Evolutionary conservation across 2,888 invertebrate genomes (phyloP).

Genomic region (Argyresthia goedartella): DNA sequence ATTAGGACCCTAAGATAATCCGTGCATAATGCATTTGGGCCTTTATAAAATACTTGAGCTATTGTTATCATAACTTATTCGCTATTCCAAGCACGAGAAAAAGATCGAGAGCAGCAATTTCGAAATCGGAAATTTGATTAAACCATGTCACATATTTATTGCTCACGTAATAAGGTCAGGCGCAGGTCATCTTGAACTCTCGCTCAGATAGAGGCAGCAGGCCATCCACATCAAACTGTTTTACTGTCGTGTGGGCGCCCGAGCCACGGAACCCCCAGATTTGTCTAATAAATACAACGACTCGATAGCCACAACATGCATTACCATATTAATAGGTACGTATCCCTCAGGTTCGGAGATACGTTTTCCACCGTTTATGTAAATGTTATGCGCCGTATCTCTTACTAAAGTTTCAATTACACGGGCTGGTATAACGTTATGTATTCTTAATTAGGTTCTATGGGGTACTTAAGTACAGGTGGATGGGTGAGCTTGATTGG

Average conservation of each 20-base stretch:
- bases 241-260: not conserved
- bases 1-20: too few species aligned
- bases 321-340: slow-evolving; percentile 22
- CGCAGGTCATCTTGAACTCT: too few species aligned
- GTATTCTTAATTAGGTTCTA: slow-evolving; percentile 17
- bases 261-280: slow-evolving; percentile 10
- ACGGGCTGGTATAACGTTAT: slow-evolving; percentile 12
- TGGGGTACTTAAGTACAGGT: slow-evolving; percentile 9
- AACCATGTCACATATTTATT: too few species aligned
- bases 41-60: too few species aligned
- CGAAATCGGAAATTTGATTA: too few species aligned
- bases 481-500: not conserved
- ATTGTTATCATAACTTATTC: too few species aligned
- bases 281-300: slow-evolving; percentile 17
- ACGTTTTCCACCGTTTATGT: slow-evolving; percentile 19
- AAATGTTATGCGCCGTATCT: slow-evolving; percentile 22
- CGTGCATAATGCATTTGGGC: too few species aligned
- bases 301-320: slow-evolving; percentile 9
- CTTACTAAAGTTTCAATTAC: slow-evolving; percentile 27
- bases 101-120: too few species aligned
- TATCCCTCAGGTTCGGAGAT: slow-evolving; percentile 5
- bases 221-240: not conserved
- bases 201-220: too few species aligned
- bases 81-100: too few species aligned
- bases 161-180: too few species aligned